Evolutionary conservation across 2,888 invertebrate genomes (phyloP).

Genomic region (Agrilus mali): DNA sequence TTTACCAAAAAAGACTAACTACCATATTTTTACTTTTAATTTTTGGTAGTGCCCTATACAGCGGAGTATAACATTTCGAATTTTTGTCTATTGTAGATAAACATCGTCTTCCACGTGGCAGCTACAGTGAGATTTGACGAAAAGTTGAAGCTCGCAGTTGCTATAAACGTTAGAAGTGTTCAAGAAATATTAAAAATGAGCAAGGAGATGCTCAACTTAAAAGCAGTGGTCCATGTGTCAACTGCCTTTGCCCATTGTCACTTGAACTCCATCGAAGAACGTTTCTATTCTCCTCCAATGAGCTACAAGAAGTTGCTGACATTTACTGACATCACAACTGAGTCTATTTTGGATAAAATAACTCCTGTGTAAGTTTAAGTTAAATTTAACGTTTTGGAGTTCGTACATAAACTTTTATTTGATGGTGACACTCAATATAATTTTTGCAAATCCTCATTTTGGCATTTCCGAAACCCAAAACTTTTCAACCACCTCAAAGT

Average conservation of each 20-base stretch:
- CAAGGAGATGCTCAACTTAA: slow-evolving; percentile 49
- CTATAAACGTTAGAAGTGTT: slow-evolving; percentile 61
- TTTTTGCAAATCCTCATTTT: neutral
- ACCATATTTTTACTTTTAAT: neutral
- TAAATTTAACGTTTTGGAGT: neutral
- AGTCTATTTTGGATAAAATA: slow-evolving; percentile 39
- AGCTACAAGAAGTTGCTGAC: slow-evolving; percentile 38
- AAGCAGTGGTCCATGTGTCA: slow-evolving; percentile 45
- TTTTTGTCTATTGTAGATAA: slow-evolving; percentile 26
- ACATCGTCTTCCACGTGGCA: slow-evolving; percentile 44
- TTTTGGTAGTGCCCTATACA: neutral
- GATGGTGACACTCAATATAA: too few relatives aligned
- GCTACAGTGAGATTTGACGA: slow-evolving; percentile 59
- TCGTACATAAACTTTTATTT: neutral
- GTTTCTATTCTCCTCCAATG: slow-evolving; percentile 39
- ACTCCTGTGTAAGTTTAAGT: slow-evolving; percentile 42
- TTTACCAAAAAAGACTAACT: too few relatives aligned
- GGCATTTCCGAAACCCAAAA: neutral
- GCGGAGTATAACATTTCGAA: neutral
- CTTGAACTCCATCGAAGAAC: slow-evolving; percentile 12
- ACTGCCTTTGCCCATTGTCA: slow-evolving; percentile 45
- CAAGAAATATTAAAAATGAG: slow-evolving; percentile 52
- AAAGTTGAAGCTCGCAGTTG: slow-evolving; percentile 55
- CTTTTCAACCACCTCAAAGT: neutral
- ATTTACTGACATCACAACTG: slow-evolving; percentile 39